Base-by-base conservation (phyloP, 2,888 invertebrate genomes). In the Punctoribates punctum region DNA sequence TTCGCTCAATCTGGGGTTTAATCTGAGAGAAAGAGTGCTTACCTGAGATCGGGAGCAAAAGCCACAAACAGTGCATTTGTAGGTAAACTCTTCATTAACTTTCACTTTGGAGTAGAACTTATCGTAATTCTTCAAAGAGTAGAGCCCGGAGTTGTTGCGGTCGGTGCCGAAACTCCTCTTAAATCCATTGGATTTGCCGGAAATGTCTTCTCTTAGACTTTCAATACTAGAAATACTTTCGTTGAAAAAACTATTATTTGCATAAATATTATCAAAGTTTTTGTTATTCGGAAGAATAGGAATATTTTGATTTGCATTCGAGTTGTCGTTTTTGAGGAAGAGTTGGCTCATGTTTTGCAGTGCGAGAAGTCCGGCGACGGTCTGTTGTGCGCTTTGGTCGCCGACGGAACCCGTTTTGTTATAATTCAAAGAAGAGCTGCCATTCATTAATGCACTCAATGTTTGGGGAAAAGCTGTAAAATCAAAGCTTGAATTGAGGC, bases 11-110 rank as follows among this genome's bases (percentile, higher is more conserved):
- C n/a, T n/a, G n/a, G n/a, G n/a, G n/a, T n/a, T n/a, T n/a, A n/a
- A n/a, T n/a, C n/a, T n/a, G n/a, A n/a, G n/a, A 57, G 4, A 62
- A 29, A 27, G 13, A 27, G 23, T 29, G 17, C 13, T 62, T 15
- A 62, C 62, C 27, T 62, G 62, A 62, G 62, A 62, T 62, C 62
- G 20, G 27, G 62, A 62, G 27, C 15, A 29, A 62, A 29, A 62
- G 29, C 62, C 62, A 27, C 62, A 62, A 27, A 62, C 62, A 62
- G 27, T 62, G 62, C 62, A 62, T 27, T 62, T 62, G 23, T 62
- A 62, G 27, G 27, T 23, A 17, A 54, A 8, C 27, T 23, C 62
- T 27, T 62, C 62, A 27, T 25, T 27, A 23, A 62, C 8, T 17
- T 62, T 62, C 5, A 62, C 27, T 17, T 62, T 62, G 1, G 20